phyloP scores from a whole-genome alignment of 2,888 invertebrate genomes.

The Petrophora chlorosata region DNA sequence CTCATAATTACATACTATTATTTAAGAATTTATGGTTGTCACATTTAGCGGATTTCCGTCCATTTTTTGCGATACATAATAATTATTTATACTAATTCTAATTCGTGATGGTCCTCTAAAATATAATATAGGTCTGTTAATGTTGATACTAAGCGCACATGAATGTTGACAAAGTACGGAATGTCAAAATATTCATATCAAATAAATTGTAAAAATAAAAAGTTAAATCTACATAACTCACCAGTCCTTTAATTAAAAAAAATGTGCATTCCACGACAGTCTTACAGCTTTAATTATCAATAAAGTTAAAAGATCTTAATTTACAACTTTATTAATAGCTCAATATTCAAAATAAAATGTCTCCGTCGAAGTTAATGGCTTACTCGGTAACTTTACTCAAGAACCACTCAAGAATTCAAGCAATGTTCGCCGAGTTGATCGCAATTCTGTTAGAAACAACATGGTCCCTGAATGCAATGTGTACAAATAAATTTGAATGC shows the following conservation, averaged over 20 bases:
- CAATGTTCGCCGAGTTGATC: conserved; percentile 72
- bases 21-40: conserved; percentile 7
- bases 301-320: conserved; percentile 6
- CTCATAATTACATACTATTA: conserved; percentile 13
- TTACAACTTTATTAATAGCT: conserved; percentile 7
- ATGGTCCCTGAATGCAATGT: conserved; percentile 66
- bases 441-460: conserved; percentile 72
- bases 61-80: background rate
- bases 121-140: no score
- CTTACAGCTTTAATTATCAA: background rate
- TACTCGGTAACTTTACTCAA: conserved; percentile 26
- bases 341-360: conserved; percentile 21
- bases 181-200: no score
- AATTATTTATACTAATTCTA: background rate
- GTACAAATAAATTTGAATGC: conserved; percentile 64
- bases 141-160: no score
- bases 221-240: no score
- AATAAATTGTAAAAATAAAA: no score
- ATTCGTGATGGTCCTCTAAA: no score
- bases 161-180: no score
- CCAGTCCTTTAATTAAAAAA: no score
- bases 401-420: conserved; percentile 64
- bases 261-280: background rate
- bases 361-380: conserved; percentile 29
- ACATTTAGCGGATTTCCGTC: conserved; percentile 5